Base-by-base conservation (phyloP, 2,888 invertebrate species). In the Hypena proboscidalis region DNA sequence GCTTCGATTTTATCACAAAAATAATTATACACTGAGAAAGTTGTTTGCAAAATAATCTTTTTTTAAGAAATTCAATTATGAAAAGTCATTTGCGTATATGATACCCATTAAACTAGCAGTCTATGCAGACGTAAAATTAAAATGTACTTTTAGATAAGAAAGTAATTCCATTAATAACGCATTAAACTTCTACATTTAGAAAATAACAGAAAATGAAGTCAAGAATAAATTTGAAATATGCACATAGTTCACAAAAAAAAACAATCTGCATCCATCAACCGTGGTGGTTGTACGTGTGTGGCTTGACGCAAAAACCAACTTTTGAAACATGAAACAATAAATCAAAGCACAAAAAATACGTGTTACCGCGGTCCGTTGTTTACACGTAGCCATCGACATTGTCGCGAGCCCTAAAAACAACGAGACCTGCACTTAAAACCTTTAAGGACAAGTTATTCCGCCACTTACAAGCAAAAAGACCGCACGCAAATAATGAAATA, bases 311-410 rank as follows among this genome's bases (percentile, higher is more conserved):
- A 88, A 87, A 89, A 86, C 44, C 75, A 68, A 79, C 80, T 86
- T 85, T 79, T 84, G 83, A 80, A 87, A 87, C 78, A 61, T 78
- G 80, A 85, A 85, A 87, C 85, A 83, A 86, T 90, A 90, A 89
- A 88, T 89, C 89, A 86, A 85, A 81, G 77, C 67, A 78, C 80
- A 89, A 88, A 89, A 84, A 87, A 81, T 75, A 87, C 80, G 89
- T 87, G 89, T 88, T 85, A 85, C 83, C 77, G 72, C 63, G 72
- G 71, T 73, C 83, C 78, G 84, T 81, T 87, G 87, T 89, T 87
- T 85, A 83, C 85, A 80, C 80, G 72, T 70, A 77, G 68, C 68
- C 67, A 72, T 71, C 72, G 79, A 88, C 85, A 83, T 79, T 88
- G 88, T 86, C 83, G 88, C 77, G 62, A 56, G 60, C 45, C 72